Evolutionary conservation across 2,113 vertebrate genomes (phyloP).

Genomic region (Tachycineta bicolor): DNA sequence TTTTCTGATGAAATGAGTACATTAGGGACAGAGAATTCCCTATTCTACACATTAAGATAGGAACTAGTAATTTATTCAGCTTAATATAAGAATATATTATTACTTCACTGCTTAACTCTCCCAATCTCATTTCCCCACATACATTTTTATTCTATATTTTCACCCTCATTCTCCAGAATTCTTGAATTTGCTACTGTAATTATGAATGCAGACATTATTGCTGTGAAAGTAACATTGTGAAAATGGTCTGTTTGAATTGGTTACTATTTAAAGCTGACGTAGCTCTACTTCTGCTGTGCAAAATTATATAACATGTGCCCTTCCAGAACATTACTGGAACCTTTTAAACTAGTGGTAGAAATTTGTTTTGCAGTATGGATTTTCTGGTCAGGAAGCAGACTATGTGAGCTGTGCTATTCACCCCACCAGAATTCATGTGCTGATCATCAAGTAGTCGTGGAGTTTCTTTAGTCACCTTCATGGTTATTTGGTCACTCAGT

Average conservation of each 20-base stretch:
- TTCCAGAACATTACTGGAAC: background rate
- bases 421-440: background rate
- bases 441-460: fast-evolving
- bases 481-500: background rate
- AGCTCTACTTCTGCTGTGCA: slow-evolving; percentile 2
- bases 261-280: slow-evolving; percentile 46
- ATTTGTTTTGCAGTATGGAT: background rate
- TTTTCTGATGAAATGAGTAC: slow-evolving; percentile 62
- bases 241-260: slow-evolving; percentile 29
- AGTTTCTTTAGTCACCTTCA: background rate
- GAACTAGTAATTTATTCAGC: slow-evolving; percentile 44
- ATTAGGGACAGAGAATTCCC: slow-evolving; percentile 50
- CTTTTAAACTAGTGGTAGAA: background rate
- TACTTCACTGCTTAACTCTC: background rate
- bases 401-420: background rate
- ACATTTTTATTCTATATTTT: slow-evolving; percentile 64
- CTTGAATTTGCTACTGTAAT: slow-evolving; percentile 61
- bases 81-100: slow-evolving; percentile 46
- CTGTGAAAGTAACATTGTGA: slow-evolving; percentile 46
- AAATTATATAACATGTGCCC: background rate
- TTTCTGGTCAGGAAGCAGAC: background rate
- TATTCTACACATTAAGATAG: slow-evolving; percentile 41
- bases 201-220: slow-evolving; percentile 66
- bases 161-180: slow-evolving; percentile 23
- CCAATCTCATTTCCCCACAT: slow-evolving; percentile 44